Evolutionary conservation across 1,140 invertebrate genomes (phyloP).

Genomic region (Euglossa dilemma): DNA sequence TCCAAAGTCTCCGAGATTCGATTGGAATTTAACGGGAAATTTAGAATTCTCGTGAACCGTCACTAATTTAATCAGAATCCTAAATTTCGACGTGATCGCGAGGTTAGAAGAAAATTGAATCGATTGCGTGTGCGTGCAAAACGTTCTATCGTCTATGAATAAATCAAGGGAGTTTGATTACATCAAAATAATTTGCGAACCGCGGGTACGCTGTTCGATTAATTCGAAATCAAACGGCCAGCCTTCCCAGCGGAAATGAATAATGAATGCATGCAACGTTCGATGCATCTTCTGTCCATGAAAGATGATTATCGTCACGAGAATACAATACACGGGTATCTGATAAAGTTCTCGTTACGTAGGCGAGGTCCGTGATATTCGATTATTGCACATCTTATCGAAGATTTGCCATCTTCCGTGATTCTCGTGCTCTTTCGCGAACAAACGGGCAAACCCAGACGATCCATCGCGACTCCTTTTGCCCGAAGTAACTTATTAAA

Average conservation of each 20-base stretch:
- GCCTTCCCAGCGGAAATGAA: slow-evolving; percentile 2
- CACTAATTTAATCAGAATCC: neutral
- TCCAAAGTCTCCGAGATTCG: neutral
- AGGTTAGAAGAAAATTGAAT: neutral
- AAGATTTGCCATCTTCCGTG: neutral
- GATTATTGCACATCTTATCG: slow-evolving; percentile 26
- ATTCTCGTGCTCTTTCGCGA: neutral
- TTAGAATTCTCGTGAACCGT: neutral
- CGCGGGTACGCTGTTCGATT: neutral
- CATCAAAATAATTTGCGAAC: slow-evolving; percentile 14
- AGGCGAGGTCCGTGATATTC: slow-evolving; percentile 24
- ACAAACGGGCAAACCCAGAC: neutral
- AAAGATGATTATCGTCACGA: slow-evolving; percentile 20
- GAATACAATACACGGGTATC: slow-evolving; percentile 15
- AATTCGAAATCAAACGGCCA: slow-evolving; percentile 1
- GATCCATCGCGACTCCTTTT: neutral
- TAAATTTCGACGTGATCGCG: neutral
- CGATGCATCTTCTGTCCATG: slow-evolving; percentile 24
- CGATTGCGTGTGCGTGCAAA: neutral
- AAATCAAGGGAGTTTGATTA: neutral
- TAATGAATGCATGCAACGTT: slow-evolving; percentile 22
- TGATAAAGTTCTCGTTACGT: slow-evolving; percentile 23
- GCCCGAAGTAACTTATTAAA: neutral
- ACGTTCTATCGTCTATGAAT: neutral
- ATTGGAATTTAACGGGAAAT: neutral